Conservation (phyloP, 1,140 invertebrate species). For the Tetranychus urticae region DNA sequence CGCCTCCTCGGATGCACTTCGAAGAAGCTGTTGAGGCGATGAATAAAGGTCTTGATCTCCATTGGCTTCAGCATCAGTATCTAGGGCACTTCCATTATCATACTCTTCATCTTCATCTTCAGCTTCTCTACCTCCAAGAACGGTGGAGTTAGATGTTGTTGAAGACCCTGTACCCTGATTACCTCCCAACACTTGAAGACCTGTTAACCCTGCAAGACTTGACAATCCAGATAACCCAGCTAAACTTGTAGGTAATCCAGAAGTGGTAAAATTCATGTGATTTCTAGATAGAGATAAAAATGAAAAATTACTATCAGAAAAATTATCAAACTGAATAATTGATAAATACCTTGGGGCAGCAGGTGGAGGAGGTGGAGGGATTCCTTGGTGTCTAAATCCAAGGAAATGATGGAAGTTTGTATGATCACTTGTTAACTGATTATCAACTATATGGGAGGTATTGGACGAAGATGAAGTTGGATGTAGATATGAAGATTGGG, state of each 20-base stretch:
- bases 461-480: neutral
- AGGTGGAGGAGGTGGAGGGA: constrained; percentile 2
- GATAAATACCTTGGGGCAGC: neutral
- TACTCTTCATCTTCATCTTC: constrained; percentile 56
- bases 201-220: neutral
- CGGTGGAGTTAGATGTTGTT: constrained; percentile 20
- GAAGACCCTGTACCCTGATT: constrained; percentile 24
- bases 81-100: constrained; percentile 23
- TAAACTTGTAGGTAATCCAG: neutral
- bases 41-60: constrained; percentile 2
- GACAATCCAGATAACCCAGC: neutral
- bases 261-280: neutral
- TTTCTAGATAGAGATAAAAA: neutral
- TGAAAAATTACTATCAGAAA: neutral
- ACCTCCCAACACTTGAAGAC: neutral
- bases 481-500: neutral
- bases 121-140: neutral
- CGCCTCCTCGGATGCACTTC: constrained; percentile 65
- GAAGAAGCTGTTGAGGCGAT: constrained; percentile 22
- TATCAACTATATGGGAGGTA: neutral
- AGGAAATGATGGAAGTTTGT: neutral
- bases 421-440: neutral
- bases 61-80: constrained; percentile 3
- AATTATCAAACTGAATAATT: neutral
- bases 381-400: neutral